Percentiles rank a stretch among this genome's conserved stretches.
phyloP scores from a whole-genome alignment of 2,797 vertebrate species.

The Microchirus variegatus region DNA sequence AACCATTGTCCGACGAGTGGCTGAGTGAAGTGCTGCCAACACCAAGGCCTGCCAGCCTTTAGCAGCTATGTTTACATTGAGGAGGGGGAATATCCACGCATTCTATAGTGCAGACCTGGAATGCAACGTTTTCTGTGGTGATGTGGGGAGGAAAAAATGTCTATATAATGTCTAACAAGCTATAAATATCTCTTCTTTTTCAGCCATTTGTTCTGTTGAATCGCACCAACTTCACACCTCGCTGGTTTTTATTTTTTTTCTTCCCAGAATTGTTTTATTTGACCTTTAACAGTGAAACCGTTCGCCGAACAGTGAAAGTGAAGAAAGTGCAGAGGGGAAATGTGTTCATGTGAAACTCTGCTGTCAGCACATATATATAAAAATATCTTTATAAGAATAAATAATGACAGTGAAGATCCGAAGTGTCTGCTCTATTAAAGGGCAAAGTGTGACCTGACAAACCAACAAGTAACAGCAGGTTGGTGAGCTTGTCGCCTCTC shows the following conservation, averaged over 20 bases:
- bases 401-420: background rate
- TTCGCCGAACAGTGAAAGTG: background rate
- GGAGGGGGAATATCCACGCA: background rate
- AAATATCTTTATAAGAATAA: background rate
- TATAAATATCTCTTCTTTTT: background rate
- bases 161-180: too few relatives aligned
- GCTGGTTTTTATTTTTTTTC: too few relatives aligned
- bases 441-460: conserved; percentile 16
- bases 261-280: too few relatives aligned
- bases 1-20: background rate
- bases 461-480: conserved; percentile 35
- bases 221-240: too few relatives aligned
- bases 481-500: conserved; percentile 7
- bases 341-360: background rate
- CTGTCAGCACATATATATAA: background rate
- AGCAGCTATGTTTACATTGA: conserved; percentile 1
- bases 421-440: background rate
- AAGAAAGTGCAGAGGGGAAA: background rate
- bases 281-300: too few relatives aligned
- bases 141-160: background rate
- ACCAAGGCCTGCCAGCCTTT: background rate
- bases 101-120: background rate
- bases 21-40: conserved; percentile 1
- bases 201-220: too few relatives aligned
- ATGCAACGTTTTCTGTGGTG: background rate